Base-by-base conservation (phyloP, 2,797 vertebrate genomes). In the Sorex maritimensis region DNA sequence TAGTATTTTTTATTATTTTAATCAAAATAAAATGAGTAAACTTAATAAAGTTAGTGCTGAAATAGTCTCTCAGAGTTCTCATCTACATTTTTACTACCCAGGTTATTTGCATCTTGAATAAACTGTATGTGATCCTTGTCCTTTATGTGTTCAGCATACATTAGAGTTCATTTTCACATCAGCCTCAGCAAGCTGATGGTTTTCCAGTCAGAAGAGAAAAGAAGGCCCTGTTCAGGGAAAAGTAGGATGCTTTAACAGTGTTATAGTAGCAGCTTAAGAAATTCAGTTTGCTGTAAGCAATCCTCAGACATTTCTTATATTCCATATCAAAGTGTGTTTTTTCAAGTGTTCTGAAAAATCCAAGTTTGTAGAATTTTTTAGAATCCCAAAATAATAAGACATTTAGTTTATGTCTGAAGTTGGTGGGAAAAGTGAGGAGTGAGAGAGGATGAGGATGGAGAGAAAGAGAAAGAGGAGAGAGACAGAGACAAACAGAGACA, bases 41-140 rank as follows among this genome's bases (percentile, higher is more conserved):
- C 34, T 81, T 91, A 96, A 96, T 91, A 67, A 6, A 2, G 30
- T 58, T 97, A 98, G 97, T 97, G 98, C 98, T 98, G 98, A 97
- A 98, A 98, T 97, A 98, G 95, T 95, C 96, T 97, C 96, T 95
- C 95, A 96, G 96, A 97, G 95, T 98, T 98, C 97, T 96, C 95
- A 98, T 96, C 96, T 97, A 98, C 71, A 98, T 95, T 95, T 98
- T 97, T 97, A 84, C 68, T 83, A 89, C 24, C 86, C 97, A 97
- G 98, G 99, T 98, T 98, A 98, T 97, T 95, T 52, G 86, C 98
- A 97, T 97, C 93, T 98, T 97, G 96, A 97, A 98, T 96, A 98
- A 98, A 99, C 90, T 98, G 97, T 97, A 98, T 97, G 97, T 97
- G 95, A 97, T 93, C 94, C 92, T 91, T 97, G 97, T 97, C 96